Conservation (phyloP, 2,113 vertebrate species). For the Thinocorus orbignyianus region DNA sequence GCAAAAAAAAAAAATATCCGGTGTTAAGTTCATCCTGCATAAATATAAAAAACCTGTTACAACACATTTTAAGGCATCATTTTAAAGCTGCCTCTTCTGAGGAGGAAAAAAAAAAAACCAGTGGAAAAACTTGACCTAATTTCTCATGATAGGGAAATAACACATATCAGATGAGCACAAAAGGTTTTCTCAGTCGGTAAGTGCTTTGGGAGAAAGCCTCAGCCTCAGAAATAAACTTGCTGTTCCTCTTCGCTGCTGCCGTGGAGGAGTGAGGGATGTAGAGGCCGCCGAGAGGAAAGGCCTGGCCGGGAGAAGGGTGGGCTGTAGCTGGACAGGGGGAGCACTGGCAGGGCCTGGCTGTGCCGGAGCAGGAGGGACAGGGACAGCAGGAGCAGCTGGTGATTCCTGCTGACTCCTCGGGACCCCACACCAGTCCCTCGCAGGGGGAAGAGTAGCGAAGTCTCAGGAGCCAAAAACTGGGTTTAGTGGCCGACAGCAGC, state of each 20-base stretch:
- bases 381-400: rapidly evolving
- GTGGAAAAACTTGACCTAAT: constrained; percentile 70
- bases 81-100: constrained; percentile 75
- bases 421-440: rapidly evolving
- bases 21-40: constrained; percentile 81
- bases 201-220: constrained; percentile 29
- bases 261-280: rapidly evolving
- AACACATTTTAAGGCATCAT: constrained; percentile 74
- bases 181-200: constrained; percentile 67
- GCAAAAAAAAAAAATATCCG: constrained; percentile 71
- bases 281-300: background rate
- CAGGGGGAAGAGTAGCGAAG: background rate
- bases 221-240: background rate
- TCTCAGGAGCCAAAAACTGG: rapidly evolving
- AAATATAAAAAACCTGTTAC: constrained; percentile 74
- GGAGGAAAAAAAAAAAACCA: constrained; percentile 10
- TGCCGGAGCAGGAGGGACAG: too few species aligned
- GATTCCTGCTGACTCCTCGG: too few species aligned
- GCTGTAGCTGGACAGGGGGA: rapidly evolving
- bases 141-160: constrained; percentile 66
- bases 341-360: background rate
- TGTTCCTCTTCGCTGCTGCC: background rate
- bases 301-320: background rate
- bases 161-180: constrained; percentile 71
- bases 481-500: rapidly evolving